phyloP scores from a whole-genome alignment of 2,888 invertebrate species.

The Hydrotaea cyrtoneurina region DNA sequence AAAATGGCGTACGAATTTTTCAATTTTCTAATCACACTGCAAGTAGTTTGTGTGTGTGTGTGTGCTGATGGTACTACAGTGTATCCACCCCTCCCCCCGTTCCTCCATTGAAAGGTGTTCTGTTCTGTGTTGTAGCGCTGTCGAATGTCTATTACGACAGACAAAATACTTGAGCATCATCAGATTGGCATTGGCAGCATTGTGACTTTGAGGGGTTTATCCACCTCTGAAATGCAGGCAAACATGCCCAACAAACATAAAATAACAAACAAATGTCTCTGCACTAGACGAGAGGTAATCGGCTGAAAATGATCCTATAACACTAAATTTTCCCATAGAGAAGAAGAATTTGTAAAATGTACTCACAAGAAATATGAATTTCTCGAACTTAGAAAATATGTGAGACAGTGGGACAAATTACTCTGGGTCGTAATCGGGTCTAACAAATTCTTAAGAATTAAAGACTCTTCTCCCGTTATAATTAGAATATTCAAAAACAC shows the following conservation, averaged over 20 bases:
- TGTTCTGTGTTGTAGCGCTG: slow-evolving; percentile 6
- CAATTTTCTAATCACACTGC: not conserved
- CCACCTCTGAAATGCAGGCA: not conserved
- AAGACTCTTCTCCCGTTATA: too few species aligned
- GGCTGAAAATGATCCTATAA: too few species aligned
- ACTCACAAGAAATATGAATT: too few species aligned
- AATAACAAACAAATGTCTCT: not conserved
- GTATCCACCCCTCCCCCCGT: too few species aligned
- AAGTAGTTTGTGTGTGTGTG: not conserved
- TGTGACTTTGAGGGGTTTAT: slow-evolving; percentile 14
- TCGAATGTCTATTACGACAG: not conserved
- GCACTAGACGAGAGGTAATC: too few species aligned
- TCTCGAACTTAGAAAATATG: too few species aligned
- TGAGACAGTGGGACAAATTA: too few species aligned
- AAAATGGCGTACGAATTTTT: slow-evolving; percentile 1
- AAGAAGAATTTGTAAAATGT: too few species aligned
- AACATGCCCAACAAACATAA: not conserved
- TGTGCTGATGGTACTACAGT: not conserved
- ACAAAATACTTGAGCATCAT: not conserved
- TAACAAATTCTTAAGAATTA: too few species aligned
- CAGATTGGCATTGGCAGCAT: not conserved
- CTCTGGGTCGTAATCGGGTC: too few species aligned
- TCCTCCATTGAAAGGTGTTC: not conserved
- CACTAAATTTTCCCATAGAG: too few species aligned
- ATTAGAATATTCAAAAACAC: too few species aligned